phyloP scores from a whole-genome alignment of 64 coral and sea anemone species.

The Actinia tenebrosa region DNA sequence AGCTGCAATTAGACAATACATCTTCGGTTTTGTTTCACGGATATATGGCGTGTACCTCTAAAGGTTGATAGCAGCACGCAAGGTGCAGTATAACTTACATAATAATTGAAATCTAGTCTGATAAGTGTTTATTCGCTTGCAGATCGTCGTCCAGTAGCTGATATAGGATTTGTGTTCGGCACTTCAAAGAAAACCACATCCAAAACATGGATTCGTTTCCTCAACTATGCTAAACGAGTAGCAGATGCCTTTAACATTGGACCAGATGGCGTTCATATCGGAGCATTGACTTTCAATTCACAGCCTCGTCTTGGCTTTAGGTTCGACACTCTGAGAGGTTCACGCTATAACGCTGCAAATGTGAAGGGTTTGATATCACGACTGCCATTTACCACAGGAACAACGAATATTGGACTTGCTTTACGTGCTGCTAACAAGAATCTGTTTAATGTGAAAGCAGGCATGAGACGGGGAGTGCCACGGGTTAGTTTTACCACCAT shows the following conservation, averaged over 20 bases:
- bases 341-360: slow-evolving; percentile 28
- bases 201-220: slow-evolving; percentile 40
- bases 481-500: slow-evolving; percentile 28
- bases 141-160: slow-evolving; percentile 39
- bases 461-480: slow-evolving; percentile 53
- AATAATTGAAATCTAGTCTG: too few relatives aligned
- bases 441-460: slow-evolving; percentile 56
- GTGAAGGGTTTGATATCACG: slow-evolving; percentile 40
- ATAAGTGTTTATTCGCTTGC: background rate
- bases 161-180: slow-evolving; percentile 50
- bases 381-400: slow-evolving; percentile 18
- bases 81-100: too few relatives aligned
- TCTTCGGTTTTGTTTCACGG: too few relatives aligned
- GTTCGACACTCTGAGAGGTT: slow-evolving; percentile 31
- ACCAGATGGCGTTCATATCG: slow-evolving; percentile 37
- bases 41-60: too few relatives aligned
- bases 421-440: slow-evolving; percentile 50
- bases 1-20: too few relatives aligned
- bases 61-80: too few relatives aligned
- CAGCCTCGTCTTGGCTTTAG: slow-evolving; percentile 37
- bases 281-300: slow-evolving; percentile 42
- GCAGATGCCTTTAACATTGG: slow-evolving; percentile 28
- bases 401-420: slow-evolving; percentile 37
- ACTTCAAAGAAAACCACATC: slow-evolving; percentile 34
- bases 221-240: slow-evolving; percentile 46